Evolutionary conservation across 2,113 vertebrate genomes (phyloP).

Genomic region (Megaceryle torquata): DNA sequence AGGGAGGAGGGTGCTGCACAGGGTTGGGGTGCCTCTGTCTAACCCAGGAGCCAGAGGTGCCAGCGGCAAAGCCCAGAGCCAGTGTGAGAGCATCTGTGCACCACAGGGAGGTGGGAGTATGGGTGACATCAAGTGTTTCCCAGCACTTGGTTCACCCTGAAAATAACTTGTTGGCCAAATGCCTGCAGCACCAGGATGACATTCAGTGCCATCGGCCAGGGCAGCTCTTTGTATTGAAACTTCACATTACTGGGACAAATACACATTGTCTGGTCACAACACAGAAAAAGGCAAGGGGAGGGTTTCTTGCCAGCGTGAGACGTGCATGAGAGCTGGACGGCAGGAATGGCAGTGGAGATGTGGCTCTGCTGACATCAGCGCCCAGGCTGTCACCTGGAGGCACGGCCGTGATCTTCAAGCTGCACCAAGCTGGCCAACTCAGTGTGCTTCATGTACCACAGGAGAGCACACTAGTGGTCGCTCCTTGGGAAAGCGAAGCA

Average conservation of each 20-base stretch:
- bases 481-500: slow-evolving; percentile 45
- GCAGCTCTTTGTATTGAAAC: not conserved
- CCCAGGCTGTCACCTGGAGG: not conserved
- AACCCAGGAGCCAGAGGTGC: accelerated
- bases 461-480: not conserved
- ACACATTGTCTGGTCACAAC: not conserved
- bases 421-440: not conserved
- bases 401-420: not conserved
- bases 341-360: not conserved
- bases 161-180: not conserved
- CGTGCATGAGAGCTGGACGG: accelerated
- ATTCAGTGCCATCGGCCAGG: not conserved
- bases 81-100: not conserved
- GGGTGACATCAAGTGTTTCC: not conserved
- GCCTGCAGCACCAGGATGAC: slow-evolving; percentile 2
- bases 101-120: not conserved
- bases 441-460: not conserved
- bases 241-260: slow-evolving; percentile 3
- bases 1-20: accelerated
- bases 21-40: not conserved
- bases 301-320: not conserved
- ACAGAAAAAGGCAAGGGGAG: not conserved
- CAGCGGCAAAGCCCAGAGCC: not conserved
- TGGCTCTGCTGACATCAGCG: slow-evolving; percentile 2
- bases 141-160: slow-evolving; percentile 14